Evolutionary conservation across 2,113 vertebrate genomes (phyloP).

Genomic region (Myiagra hebetior): DNA sequence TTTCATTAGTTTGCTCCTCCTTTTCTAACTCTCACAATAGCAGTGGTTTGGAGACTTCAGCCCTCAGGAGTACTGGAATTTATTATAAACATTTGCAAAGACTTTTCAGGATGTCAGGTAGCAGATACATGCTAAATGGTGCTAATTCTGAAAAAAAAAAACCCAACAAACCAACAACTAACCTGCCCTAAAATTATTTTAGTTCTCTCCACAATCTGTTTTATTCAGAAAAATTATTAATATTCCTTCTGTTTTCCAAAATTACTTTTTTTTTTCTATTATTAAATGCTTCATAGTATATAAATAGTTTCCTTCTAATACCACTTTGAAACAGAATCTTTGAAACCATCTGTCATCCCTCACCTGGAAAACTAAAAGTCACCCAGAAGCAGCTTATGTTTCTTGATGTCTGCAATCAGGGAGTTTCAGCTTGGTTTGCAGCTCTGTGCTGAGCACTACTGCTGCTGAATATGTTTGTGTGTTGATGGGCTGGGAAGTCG

Average conservation of each 20-base stretch:
- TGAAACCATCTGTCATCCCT: background rate
- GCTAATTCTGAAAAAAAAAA: background rate
- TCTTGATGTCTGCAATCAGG: background rate
- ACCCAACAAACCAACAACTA: background rate
- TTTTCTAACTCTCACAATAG: background rate
- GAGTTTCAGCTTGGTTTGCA: background rate
- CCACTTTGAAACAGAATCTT: background rate
- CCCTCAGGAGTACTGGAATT: background rate
- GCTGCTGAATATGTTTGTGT: background rate
- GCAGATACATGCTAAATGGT: background rate
- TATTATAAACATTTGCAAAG: background rate
- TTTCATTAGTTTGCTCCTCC: background rate
- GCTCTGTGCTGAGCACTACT: background rate
- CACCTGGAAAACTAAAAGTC: background rate
- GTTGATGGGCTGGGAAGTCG: background rate
- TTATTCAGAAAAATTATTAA: background rate
- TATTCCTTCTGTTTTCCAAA: background rate
- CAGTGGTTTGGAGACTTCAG: background rate
- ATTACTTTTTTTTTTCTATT: background rate
- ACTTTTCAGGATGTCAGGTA: background rate
- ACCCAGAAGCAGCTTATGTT: fast-evolving
- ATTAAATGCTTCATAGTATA: background rate
- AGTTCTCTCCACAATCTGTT: background rate
- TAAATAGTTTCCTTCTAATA: background rate
- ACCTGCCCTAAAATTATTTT: background rate